Percentiles rank a stretch among this genome's conserved stretches.
Conservation (phyloP, 1,140 invertebrate genomes). For the Papilio helenus region DNA sequence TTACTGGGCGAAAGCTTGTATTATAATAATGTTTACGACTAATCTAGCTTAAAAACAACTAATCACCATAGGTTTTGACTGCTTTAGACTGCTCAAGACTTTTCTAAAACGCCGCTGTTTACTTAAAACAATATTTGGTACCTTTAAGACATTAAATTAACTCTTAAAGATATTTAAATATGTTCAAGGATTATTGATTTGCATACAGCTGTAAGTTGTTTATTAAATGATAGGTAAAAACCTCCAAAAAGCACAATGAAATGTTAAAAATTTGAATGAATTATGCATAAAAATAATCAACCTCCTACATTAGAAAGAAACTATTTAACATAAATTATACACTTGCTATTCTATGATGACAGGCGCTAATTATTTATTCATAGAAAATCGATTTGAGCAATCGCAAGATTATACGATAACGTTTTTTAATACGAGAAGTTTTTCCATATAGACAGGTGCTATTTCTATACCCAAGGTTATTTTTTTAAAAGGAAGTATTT, state of each 20-base stretch:
- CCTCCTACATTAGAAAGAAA: not conserved
- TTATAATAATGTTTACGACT: too few relatives aligned
- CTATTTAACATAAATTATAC: too few relatives aligned
- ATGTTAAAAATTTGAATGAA: not conserved
- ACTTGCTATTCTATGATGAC: too few relatives aligned
- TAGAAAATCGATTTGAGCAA: constrained; percentile 9
- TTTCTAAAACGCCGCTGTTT: too few relatives aligned
- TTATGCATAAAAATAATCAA: not conserved
- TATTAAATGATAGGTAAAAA: not conserved
- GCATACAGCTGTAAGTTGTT: constrained; percentile 8
- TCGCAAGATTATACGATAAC: not conserved
- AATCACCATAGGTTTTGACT: too few relatives aligned
- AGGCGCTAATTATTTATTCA: constrained; percentile 18
- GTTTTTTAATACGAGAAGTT: not conserved
- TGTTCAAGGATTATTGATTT: not conserved
- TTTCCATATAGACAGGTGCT: constrained; percentile 13
- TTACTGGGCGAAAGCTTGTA: too few relatives aligned
- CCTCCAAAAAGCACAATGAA: not conserved
- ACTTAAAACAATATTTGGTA: too few relatives aligned
- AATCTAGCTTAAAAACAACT: not conserved
- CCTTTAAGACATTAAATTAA: not conserved
- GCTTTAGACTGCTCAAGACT: too few relatives aligned
- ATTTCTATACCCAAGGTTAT: not conserved
- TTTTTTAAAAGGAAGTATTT: constrained; percentile 5
- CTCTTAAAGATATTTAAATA: not conserved